Conservation (phyloP, 2,888 invertebrate genomes). For the Meghimatium bilineatum region DNA sequence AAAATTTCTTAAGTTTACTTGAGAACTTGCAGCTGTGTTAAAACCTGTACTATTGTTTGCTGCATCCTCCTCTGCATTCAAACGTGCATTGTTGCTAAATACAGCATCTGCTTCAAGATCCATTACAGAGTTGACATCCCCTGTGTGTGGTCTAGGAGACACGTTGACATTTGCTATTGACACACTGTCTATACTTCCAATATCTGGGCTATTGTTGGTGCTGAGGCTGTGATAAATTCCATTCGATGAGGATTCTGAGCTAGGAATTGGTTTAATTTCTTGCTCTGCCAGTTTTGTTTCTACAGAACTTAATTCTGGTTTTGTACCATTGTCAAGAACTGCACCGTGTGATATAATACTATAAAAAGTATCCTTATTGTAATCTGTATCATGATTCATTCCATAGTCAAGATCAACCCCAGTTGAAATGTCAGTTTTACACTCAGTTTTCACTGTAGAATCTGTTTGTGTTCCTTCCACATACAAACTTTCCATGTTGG, state of each 20-base stretch:
- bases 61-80: conserved; percentile 26
- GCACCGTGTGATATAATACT: not conserved
- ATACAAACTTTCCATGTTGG: not conserved
- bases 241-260: conserved; percentile 2
- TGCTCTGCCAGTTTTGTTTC: not conserved
- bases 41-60: conserved; percentile 26
- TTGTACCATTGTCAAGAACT: not conserved
- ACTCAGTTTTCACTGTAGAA: not conserved
- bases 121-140: conserved; percentile 1
- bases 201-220: not conserved
- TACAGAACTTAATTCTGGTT: not conserved
- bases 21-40: conserved; percentile 3
- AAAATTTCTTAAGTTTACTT: conserved; percentile 11
- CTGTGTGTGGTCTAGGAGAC: not conserved
- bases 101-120: conserved; percentile 21
- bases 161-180: not conserved
- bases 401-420: not conserved
- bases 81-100: conserved; percentile 36
- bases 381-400: not conserved
- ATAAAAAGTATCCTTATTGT: not conserved
- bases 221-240: not conserved
- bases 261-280: not conserved
- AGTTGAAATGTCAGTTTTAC: not conserved
- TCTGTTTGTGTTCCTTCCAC: conserved; percentile 12
- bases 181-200: not conserved